Base-by-base conservation (phyloP, 2,797 vertebrate species). In the Arctocebus calabarensis region DNA sequence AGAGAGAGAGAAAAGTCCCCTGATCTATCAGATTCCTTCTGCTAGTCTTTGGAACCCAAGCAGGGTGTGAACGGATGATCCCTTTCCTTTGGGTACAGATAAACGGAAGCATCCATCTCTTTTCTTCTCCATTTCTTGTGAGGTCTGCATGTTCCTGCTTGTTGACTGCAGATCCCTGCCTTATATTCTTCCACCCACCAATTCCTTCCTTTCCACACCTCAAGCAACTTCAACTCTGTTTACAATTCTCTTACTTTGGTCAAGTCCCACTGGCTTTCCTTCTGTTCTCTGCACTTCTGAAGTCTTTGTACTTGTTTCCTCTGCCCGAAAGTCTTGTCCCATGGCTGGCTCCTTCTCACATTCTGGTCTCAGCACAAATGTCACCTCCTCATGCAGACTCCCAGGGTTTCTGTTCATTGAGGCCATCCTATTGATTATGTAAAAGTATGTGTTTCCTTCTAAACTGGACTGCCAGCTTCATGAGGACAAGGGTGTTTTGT, bases 211-310 rank as follows among this genome's bases (percentile, higher is more conserved):
- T 81, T 70, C 7, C 34, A 11, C 40, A 32, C 16, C 5, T 7
- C 13, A 22, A 64, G 6, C 1, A 0, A 34, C 43, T 62, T 45
- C 73, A 0, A 7, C 9, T 45, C 23, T 45, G 32, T 32, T 32
- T 43, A 1, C 0, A 1, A 25, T 40, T 64, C 61, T 16, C 16
- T 48, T 37, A 4, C 19, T 48, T 37, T 0, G 37, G 20, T 17
- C 5, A 2, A 10, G 34, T 34, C 3, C 77, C 57, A 1, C 1
- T 8, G 29, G 40, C 20, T 40, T 66, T 1, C 7, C 64, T 78
- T 77, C 73, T 55, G n/a, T 68, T 48, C 52, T 61, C 22, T 37
- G 84, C 37, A 3, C 83, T 45, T 61, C 81, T 61, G 48, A 48
- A 77, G 40, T 64, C 79, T 85, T 68, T 59, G 40, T 85, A 43